phyloP scores from a whole-genome alignment of 2,888 invertebrate species.

The Brenthis ino region DNA sequence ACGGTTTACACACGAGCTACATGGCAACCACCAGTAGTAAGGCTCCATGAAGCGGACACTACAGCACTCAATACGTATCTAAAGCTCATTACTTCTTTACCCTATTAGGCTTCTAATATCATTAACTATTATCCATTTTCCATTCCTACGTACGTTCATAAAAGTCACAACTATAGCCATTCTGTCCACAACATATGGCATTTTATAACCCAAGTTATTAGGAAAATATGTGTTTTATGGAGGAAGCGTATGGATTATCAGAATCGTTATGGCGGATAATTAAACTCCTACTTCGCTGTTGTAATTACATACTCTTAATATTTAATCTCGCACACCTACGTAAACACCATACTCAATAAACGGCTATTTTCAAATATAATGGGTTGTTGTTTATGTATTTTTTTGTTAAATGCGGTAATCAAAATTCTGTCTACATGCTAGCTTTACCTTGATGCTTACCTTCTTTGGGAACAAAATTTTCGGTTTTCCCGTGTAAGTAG shows the following conservation, averaged over 20 bases:
- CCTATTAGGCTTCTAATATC: conserved; percentile 40
- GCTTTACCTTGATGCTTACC: conserved; percentile 55
- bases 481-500: conserved; percentile 78
- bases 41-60: conserved; percentile 28
- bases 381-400: conserved; percentile 28
- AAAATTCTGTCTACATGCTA: conserved; percentile 34
- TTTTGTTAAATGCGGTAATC: conserved; percentile 22
- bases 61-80: conserved; percentile 30
- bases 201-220: conserved; percentile 16
- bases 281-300: conserved; percentile 32
- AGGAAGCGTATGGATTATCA: conserved; percentile 24
- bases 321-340: conserved; percentile 35
- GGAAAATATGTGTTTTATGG: conserved; percentile 25
- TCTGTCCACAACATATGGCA: conserved; percentile 17
- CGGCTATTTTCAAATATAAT: conserved; percentile 27
- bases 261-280: conserved; percentile 31
- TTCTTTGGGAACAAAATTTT: conserved; percentile 80
- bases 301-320: conserved; percentile 32
- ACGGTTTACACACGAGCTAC: conserved; percentile 12
- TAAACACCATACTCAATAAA: conserved; percentile 33
- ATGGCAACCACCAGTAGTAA: conserved; percentile 36
- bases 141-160: conserved; percentile 10
- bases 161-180: conserved; percentile 9
- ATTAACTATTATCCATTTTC: conserved; percentile 14
- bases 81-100: conserved; percentile 41